Evolutionary conservation across 1,140 invertebrate genomes (phyloP).

Genomic region (Brachionus koreanus): DNA sequence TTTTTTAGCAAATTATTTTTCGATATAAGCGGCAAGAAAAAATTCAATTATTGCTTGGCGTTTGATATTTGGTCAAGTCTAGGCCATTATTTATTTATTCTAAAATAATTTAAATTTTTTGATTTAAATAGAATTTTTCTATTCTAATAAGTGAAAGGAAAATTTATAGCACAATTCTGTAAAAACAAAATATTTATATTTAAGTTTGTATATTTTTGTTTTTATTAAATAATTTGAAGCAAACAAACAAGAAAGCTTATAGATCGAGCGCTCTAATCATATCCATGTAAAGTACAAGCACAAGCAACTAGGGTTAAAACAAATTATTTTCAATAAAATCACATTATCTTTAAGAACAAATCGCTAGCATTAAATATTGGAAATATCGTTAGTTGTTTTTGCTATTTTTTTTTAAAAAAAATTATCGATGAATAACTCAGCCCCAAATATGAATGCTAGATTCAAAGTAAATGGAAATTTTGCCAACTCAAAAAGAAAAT

Average conservation of each 20-base stretch:
- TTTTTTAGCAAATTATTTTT: not conserved
- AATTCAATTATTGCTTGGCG: not conserved
- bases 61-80: not conserved
- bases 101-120: not conserved
- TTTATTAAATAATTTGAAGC: slow-evolving; percentile 9
- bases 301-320: not conserved
- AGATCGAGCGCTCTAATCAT: not conserved
- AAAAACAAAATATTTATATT: slow-evolving; percentile 19
- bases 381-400: slow-evolving; percentile 12
- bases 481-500: not conserved
- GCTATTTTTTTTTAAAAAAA: not conserved
- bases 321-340: slow-evolving; percentile 16
- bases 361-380: not conserved
- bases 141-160: not conserved
- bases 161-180: slow-evolving; percentile 24
- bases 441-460: not conserved
- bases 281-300: not conserved
- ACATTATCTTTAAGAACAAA: slow-evolving; percentile 16
- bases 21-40: not conserved
- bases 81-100: not conserved
- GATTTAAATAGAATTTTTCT: not conserved
- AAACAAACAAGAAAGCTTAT: not conserved
- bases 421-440: not conserved
- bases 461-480: not conserved
- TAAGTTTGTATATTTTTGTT: slow-evolving; percentile 11